Conservation (phyloP, 2,888 invertebrate species). For the Mimas tiliae region DNA sequence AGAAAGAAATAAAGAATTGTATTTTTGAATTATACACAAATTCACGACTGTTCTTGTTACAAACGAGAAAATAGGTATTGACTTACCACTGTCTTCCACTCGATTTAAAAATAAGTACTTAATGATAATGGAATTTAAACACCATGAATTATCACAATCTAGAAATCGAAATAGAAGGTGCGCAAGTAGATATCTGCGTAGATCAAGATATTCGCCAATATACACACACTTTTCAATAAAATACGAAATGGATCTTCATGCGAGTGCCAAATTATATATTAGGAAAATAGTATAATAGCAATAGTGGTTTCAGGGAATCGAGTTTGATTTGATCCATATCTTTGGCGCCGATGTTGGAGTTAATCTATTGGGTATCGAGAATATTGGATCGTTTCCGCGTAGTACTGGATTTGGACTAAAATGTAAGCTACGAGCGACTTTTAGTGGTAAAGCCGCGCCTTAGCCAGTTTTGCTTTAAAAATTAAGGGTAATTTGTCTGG, state of each 20-base stretch:
- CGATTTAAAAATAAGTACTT: too few relatives aligned
- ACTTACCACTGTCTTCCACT: too few relatives aligned
- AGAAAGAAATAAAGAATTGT: too few relatives aligned
- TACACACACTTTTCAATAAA: conserved; percentile 17
- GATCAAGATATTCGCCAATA: not conserved
- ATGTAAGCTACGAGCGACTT: not conserved
- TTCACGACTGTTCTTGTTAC: too few relatives aligned
- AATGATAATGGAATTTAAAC: too few relatives aligned
- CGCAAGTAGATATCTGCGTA: not conserved
- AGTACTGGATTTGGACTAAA: not conserved
- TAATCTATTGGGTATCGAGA: not conserved
- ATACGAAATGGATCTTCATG: not conserved
- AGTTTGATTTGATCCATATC: conserved; percentile 4
- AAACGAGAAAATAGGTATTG: too few relatives aligned
- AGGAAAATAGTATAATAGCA: not conserved
- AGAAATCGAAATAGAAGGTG: not conserved
- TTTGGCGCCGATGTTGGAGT: not conserved
- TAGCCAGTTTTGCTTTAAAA: not conserved
- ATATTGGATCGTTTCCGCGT: conserved; percentile 6
- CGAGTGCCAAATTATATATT: conserved; percentile 6
- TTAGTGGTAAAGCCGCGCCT: not conserved
- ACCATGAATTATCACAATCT: not conserved
- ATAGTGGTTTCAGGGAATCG: not conserved
- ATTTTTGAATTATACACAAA: too few relatives aligned
- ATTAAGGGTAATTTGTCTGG: too few relatives aligned